Base-by-base conservation (phyloP, 1,140 invertebrate species). In the Anastrepha ludens region DNA sequence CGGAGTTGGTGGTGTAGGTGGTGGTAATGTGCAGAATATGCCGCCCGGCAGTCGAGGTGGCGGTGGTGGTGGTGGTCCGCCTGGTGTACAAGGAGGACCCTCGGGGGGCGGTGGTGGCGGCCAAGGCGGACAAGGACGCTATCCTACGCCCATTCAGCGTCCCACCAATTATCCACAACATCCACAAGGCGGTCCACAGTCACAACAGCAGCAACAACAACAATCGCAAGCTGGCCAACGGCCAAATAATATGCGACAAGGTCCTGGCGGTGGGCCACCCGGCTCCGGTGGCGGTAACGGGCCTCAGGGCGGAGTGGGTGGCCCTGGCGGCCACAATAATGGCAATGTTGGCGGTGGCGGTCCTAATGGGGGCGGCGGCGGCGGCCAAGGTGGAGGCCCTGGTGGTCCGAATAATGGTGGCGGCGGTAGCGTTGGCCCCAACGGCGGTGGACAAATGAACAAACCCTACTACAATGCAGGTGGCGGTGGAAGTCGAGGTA, bases 81-180 rank as follows among this genome's bases (percentile, higher is more conserved):
- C 90, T 41, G 91, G 93, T 11, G 90, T 91, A 15, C 88, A 89
- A n/a, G 90, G 88, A 59, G 89, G 87, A 58, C 85, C 88, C 58
- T 70, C 55, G 67, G 86, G 70, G 55, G 90, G 91, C 70, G 78
- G 70, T 65, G 90, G 91, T 74, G 90, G 92, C 65, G 89, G 90
- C 11, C 88, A 89, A n/a, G 90, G 87, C 58, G 89, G 90, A 7
- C 92, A 92, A 78, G 92, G 92, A 88, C 91, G 92, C n/a, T 93
- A 93, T 89, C 91, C 92, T 20, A 91, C 92, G 47, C 92, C 92
- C 8, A 93, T 93, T 86, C 92, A 93, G 91, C 87, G 94, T 91
- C 89, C 94, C 90, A 93, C 93, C 91, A 90, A 94, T 91, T 92
- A 93, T 94, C 90, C 94, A 91, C 89, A 94, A 93, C 92, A 93